Evolutionary conservation across 2,797 vertebrate genomes (phyloP).

Genomic region (Chrysocyon brachyurus): DNA sequence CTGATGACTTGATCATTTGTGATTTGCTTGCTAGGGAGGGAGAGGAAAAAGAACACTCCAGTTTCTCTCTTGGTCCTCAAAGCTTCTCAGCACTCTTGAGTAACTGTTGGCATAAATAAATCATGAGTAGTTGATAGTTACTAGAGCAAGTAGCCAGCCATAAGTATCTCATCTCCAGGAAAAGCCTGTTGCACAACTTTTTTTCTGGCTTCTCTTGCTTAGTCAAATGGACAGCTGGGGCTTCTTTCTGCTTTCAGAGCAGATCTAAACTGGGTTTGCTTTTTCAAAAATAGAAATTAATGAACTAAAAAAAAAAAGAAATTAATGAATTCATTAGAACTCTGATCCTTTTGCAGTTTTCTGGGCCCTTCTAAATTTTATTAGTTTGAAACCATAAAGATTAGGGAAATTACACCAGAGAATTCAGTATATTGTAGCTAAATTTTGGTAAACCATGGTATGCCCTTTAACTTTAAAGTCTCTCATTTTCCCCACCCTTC

Average conservation of each 20-base stretch:
- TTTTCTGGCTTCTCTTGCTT: conserved; percentile 71
- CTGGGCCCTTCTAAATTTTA: background rate
- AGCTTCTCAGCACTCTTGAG: conserved; percentile 16
- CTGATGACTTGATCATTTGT: background rate
- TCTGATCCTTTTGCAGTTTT: conserved; percentile 40
- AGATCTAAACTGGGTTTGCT: conserved; percentile 59
- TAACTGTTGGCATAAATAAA: conserved; percentile 61
- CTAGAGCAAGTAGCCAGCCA: conserved; percentile 38
- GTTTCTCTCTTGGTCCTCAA: conserved; percentile 31
- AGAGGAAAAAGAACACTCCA: conserved; percentile 11
- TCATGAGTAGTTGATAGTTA: conserved; percentile 38
- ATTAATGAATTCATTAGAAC: background rate
- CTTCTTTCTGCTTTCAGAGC: conserved; percentile 59
- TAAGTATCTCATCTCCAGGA: conserved; percentile 66
- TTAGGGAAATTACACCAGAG: background rate
- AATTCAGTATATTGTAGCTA: conserved; percentile 13
- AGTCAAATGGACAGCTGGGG: conserved; percentile 61
- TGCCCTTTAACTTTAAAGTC: background rate
- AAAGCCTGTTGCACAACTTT: conserved; percentile 76
- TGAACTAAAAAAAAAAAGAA: background rate
- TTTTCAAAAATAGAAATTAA: conserved; percentile 43
- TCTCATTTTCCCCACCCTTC: background rate
- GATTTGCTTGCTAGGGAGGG: background rate
- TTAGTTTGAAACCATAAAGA: conserved; percentile 39
- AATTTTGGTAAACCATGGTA: background rate